A percentile compares a stretch with the other conserved stretches of the same genome.
These are phyloP conservation scores for Oncorhynchus mykiss DNA, from an alignment of 2,113 vertebrate species.

Conservation along the genomic window DNA sequence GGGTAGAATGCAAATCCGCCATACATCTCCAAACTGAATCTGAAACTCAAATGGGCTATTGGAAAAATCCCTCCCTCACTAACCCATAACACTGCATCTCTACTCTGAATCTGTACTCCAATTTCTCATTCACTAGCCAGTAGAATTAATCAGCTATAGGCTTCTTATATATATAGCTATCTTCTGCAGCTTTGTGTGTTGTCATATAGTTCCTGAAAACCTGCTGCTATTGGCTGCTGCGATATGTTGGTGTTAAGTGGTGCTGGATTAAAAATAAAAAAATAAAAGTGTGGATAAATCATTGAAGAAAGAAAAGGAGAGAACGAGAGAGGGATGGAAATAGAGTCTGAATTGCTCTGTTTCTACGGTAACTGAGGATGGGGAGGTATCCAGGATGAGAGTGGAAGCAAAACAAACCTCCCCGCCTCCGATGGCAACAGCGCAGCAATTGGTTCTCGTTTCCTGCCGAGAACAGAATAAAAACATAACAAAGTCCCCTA, in stretches of 20 bases:
- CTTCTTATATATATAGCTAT: slow-evolving; percentile 26
- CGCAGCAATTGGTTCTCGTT: slow-evolving; percentile 79
- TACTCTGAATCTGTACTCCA: background rate
- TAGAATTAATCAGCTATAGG: background rate
- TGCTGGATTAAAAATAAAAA: slow-evolving; percentile 54
- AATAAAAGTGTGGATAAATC: slow-evolving; percentile 63
- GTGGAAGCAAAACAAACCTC: slow-evolving; percentile 78
- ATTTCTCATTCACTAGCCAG: no score
- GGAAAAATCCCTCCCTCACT: no score
- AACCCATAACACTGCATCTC: background rate
- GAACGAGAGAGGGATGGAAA: slow-evolving; percentile 72
- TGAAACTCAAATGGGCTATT: no score
- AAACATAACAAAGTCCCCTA: slow-evolving; percentile 71
- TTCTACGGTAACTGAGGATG: slow-evolving; percentile 81
- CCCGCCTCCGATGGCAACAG: slow-evolving; percentile 79
- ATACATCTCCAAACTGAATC: no score
- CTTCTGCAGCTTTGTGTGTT: slow-evolving; percentile 54
- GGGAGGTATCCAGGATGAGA: slow-evolving; percentile 77
- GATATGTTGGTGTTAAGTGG: slow-evolving; percentile 63
- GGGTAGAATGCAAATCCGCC: no score
- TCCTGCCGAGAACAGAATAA: slow-evolving; percentile 73
- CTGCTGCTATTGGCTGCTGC: slow-evolving; percentile 51
- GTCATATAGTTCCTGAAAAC: slow-evolving; percentile 48
- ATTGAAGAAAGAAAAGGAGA: slow-evolving; percentile 58
- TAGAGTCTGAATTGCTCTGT: slow-evolving; percentile 81